Percentiles rank a stretch among this genome's conserved stretches.
These are phyloP conservation scores for Machaerirhynchus nigripectus DNA, from an alignment of 2,113 vertebrate genomes.

Conservation along the genomic window DNA sequence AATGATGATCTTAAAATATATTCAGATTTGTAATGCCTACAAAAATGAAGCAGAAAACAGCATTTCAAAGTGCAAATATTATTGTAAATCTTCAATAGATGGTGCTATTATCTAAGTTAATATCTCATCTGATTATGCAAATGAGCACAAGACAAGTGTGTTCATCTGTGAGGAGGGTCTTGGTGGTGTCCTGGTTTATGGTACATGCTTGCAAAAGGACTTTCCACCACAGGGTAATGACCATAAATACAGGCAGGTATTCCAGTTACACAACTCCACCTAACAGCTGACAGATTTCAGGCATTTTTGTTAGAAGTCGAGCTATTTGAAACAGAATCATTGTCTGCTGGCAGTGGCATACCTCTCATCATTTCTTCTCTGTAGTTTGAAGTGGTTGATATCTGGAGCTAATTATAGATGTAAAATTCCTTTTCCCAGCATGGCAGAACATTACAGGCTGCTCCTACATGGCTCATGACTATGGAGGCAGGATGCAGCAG, in stretches of 20 bases:
- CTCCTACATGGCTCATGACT: neutral
- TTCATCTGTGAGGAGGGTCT: neutral
- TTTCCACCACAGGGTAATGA: neutral
- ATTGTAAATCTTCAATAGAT: constrained; percentile 60
- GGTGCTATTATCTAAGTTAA: constrained; percentile 66
- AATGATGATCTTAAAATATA: neutral
- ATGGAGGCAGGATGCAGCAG: neutral
- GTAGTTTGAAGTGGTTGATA: neutral
- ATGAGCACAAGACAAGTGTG: neutral
- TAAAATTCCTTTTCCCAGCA: neutral
- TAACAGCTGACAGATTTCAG: neutral
- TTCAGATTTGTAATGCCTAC: neutral
- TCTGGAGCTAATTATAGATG: neutral
- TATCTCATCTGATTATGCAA: constrained; percentile 39
- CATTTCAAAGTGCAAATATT: neutral
- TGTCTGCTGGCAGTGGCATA: neutral
- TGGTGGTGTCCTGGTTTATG: neutral
- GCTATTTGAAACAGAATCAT: neutral
- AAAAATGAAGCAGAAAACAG: neutral
- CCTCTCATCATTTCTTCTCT: neutral
- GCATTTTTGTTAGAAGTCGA: neutral
- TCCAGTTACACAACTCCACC: neutral
- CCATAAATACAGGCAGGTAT: neutral
- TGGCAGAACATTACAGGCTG: neutral
- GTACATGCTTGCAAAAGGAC: neutral